These are phyloP conservation scores for Heliconius erato DNA, from an alignment of 2,888 invertebrate genomes.

Conservation along the genomic window DNA sequence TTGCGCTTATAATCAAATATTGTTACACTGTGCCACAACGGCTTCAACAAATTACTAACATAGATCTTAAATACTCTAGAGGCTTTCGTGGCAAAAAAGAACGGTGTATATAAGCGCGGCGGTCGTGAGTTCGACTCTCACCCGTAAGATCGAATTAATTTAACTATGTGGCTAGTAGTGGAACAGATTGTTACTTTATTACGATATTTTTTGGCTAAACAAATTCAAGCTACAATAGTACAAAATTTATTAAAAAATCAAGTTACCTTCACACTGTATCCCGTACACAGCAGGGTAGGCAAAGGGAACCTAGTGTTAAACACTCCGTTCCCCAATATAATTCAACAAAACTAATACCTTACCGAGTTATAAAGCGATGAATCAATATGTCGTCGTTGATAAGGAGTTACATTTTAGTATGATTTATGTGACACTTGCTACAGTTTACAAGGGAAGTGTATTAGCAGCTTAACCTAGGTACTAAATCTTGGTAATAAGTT, in stretches of 20 bases:
- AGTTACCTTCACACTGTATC: too few relatives aligned
- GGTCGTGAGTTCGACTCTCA: too few relatives aligned
- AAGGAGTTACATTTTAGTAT: slow-evolving; percentile 45
- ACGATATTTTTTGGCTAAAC: neutral
- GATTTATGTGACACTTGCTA: slow-evolving; percentile 55
- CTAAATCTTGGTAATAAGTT: slow-evolving; percentile 24
- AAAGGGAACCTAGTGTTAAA: too few relatives aligned
- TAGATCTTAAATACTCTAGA: too few relatives aligned
- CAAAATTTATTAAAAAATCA: neutral
- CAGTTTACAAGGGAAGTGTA: slow-evolving; percentile 55
- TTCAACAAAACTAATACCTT: slow-evolving; percentile 24
- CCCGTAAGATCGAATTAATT: too few relatives aligned
- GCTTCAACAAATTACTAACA: too few relatives aligned
- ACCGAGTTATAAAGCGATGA: slow-evolving; percentile 49
- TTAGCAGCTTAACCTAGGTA: slow-evolving; percentile 44
- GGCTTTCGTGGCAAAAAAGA: too few relatives aligned
- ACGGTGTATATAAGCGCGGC: too few relatives aligned
- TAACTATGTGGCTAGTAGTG: too few relatives aligned
- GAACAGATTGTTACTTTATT: neutral
- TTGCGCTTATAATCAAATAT: too few relatives aligned
- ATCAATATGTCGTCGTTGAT: slow-evolving; percentile 52
- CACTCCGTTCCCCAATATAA: neutral
- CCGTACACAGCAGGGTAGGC: too few relatives aligned
- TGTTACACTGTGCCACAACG: too few relatives aligned
- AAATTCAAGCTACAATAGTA: neutral